Evolutionary conservation across 53 echinoderm and acorn worm genomes (phyloP), one percentile per base, ranked within the genome.

Genomic region (Paelopatides confundens): DNA sequence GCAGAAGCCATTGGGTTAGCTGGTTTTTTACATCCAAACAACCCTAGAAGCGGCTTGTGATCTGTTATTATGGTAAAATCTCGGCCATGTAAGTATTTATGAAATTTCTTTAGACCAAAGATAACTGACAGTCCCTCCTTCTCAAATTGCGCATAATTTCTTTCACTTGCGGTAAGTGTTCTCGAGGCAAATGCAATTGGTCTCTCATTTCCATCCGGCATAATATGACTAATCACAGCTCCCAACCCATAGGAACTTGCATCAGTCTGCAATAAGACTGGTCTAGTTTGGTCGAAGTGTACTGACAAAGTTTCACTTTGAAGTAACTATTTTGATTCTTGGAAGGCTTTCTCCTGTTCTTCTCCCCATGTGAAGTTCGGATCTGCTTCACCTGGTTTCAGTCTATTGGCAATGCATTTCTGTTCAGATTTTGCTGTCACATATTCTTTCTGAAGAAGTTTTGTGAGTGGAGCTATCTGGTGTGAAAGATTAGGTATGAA

Each of bases 21-120:
- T 15, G 86, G 89, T 39, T 89, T 86, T 2, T 89, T 85, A 53
- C 33, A 29, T 66, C 78, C 87, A 37, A 85, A 66, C 28, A 85
- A 1, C 1, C 68, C 48, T 21, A 77, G 3, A 3, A 90, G 43
- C 0, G 85, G 78, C 66, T 85, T 85, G 51, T 90, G 90, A 30
- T 90, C 90, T 48, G 90, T 76, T 18, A 85, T 66, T 4, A 90
- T 51, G 8, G 66, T 90, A 65, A 86, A 82, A 4, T 65, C 49
- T 35, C 77, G 28, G 13, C 90, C 84, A 69, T 90, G 34, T 0
- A 90, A 77, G 14, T 85, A 77, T 13, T 85, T 88, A 31, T 90
- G 88, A 65, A 90, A 93, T 66, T 88, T 90, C 79, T 90, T 88
- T 69, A 93, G 69, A 2, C 90, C 93, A 46, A 90, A 93, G 0